Evolutionary conservation across 1,140 invertebrate species (phyloP).

Genomic region (Drosophila bipectinata): DNA sequence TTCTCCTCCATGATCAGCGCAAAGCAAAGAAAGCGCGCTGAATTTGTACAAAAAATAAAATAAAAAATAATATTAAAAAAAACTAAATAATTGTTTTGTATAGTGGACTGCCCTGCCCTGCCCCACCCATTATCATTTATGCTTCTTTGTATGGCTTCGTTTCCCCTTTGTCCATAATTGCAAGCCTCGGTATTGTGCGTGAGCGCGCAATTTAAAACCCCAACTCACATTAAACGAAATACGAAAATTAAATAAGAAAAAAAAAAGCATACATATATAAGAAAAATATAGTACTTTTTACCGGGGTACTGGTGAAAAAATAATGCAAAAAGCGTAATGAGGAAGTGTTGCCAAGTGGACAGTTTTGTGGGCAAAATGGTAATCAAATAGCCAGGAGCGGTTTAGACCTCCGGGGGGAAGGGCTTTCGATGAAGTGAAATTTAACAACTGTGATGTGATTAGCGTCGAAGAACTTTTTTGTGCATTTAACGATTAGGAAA

Average conservation of each 20-base stretch:
- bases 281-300: not conserved
- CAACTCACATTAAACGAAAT: slow-evolving; percentile 49
- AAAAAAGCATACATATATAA: not conserved
- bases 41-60: slow-evolving; percentile 68
- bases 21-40: slow-evolving; percentile 69
- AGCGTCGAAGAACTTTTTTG: slow-evolving; percentile 34
- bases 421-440: slow-evolving; percentile 21
- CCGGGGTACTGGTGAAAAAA: not conserved
- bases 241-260: slow-evolving; percentile 31
- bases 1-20: slow-evolving; percentile 46
- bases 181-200: slow-evolving; percentile 47
- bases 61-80: slow-evolving; percentile 43
- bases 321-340: slow-evolving; percentile 69
- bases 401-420: slow-evolving; percentile 1
- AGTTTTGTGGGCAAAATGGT: slow-evolving; percentile 46
- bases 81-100: slow-evolving; percentile 65
- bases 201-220: slow-evolving; percentile 53
- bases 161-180: slow-evolving; percentile 57
- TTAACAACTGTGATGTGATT: slow-evolving; percentile 29
- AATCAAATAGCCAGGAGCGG: slow-evolving; percentile 36
- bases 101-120: slow-evolving; percentile 33
- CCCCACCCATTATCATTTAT: slow-evolving; percentile 62
- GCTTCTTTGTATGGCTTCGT: slow-evolving; percentile 29
- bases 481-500: slow-evolving; percentile 35
- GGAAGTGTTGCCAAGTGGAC: slow-evolving; percentile 59